Percentiles rank a stretch among this genome's conserved stretches.
Evolutionary conservation across 2,797 vertebrate genomes (phyloP).

Genomic region (Manis pentadactyla): DNA sequence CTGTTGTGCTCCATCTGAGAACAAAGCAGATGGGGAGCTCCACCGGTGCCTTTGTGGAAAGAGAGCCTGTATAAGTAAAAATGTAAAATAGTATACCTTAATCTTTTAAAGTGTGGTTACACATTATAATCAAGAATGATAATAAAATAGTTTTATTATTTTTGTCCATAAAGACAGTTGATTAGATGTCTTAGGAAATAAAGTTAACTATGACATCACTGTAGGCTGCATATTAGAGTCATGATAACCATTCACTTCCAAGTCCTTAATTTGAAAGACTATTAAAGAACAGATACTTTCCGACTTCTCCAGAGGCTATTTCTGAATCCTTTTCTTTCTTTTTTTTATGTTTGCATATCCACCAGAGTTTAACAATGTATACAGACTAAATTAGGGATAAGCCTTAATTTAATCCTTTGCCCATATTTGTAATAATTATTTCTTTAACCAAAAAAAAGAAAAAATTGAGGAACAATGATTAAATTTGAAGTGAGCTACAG

Average conservation of each 20-base stretch:
- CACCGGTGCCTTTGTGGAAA: not conserved
- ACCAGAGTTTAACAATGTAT: not conserved
- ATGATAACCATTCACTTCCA: not conserved
- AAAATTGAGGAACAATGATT: not conserved
- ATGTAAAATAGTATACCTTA: not conserved
- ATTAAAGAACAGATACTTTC: not conserved
- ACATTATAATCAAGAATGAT: constrained; percentile 17
- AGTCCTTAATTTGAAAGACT: constrained; percentile 15
- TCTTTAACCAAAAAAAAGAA: constrained; percentile 18
- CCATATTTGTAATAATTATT: constrained; percentile 1
- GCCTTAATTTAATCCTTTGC: constrained; percentile 41
- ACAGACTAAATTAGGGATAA: not conserved
- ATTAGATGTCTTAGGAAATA: not conserved
- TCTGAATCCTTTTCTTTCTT: not conserved
- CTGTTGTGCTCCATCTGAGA: not conserved
- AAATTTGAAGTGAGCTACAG: constrained; percentile 42
- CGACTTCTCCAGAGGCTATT: not conserved
- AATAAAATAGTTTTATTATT: not conserved
- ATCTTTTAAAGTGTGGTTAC: not conserved
- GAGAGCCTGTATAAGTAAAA: not conserved
- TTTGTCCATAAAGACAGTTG: constrained; percentile 35
- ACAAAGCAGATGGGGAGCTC: not conserved
- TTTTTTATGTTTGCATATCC: not conserved
- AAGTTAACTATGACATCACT: not conserved
- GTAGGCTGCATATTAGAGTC: not conserved